phyloP scores from a whole-genome alignment of 2,888 invertebrate species.

The Brassicogethes aeneus region DNA sequence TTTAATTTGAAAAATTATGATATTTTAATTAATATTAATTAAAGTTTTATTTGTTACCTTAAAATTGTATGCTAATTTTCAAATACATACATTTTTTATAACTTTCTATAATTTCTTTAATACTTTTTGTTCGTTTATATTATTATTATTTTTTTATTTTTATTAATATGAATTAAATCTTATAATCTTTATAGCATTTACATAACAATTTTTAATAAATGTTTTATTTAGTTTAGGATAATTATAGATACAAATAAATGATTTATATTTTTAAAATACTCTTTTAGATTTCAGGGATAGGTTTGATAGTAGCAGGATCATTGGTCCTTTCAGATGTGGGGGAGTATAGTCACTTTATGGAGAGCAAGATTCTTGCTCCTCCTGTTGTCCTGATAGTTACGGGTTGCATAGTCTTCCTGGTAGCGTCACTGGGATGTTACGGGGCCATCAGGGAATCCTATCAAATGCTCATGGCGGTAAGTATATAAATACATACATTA shows the following conservation, averaged over 20 bases:
- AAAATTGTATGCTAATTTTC: too few species aligned
- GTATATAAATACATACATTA: constrained; percentile 34
- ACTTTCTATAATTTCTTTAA: too few species aligned
- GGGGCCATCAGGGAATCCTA: constrained; percentile 87
- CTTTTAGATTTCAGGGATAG: constrained; percentile 47
- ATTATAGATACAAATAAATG: not conserved
- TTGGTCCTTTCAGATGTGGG: constrained; percentile 63
- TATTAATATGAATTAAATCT: too few species aligned
- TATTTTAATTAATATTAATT: too few species aligned
- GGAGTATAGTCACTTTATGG: constrained; percentile 69
- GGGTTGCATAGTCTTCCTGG: constrained; percentile 75
- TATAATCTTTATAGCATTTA: too few species aligned
- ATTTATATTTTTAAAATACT: not conserved
- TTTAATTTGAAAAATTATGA: too few species aligned
- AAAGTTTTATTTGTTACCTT: too few species aligned
- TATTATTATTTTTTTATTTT: too few species aligned
- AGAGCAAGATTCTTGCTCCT: constrained; percentile 69
- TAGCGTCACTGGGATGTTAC: constrained; percentile 86
- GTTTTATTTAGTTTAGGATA: too few species aligned
- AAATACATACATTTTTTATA: too few species aligned
- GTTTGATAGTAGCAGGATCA: constrained; percentile 65
- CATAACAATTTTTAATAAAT: too few species aligned
- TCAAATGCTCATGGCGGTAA: constrained; percentile 75
- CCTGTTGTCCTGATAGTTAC: constrained; percentile 77
- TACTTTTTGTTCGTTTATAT: too few species aligned